Base-by-base conservation (phyloP, 1,140 invertebrate genomes). In the Zeugodacus cucurbitae region DNA sequence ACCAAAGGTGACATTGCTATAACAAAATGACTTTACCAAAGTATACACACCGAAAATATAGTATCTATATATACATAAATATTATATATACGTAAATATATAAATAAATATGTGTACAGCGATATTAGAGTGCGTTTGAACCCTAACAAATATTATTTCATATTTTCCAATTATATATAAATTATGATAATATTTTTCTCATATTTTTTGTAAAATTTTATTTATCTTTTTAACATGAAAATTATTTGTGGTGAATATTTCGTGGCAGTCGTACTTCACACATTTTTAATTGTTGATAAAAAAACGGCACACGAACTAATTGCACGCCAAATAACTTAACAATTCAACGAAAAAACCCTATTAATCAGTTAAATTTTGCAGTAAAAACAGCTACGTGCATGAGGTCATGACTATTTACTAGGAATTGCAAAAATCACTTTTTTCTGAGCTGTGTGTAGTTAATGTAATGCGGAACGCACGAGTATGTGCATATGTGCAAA, bases 391-490 rank as follows among this genome's bases (percentile, higher is more conserved):
- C 17, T 78, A 78, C 11, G 86, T n/a, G 26, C 17, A 87, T 87
- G 54, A 58, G 10, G 14, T 59, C 86, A 64, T 14, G n/a, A n/a
- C n/a, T 59, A 14, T 64, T 87, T 59, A 58, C 17, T 87, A 44
- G 86, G 29, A 87, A 87, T 62, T 64, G 41, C 8, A 82, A 54
- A 44, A 82, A 82, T 48, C 37, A 82, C n/a, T 11, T 48, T 82
- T 82, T 82, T 37, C 20, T 37, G 3, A 32, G 7, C 7, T 17
- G 64, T 26, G 32, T 34, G 20, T 37, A 74, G 67, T 17, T 41
- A 41, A 41, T 22, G 34, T 74, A 37, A 7, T 62, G 22, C 26
- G 10, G 10, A 62, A 3, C 34, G 34, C 29, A 82, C 41, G 10
- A 22, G 10, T 48, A 26, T 74, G n/a, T 82, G n/a, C 34, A 26